Percentiles rank a stretch among this genome's conserved stretches.
Conservation (phyloP, 92 coral and sea anemone species). For the Desmophyllum pertusum region DNA sequence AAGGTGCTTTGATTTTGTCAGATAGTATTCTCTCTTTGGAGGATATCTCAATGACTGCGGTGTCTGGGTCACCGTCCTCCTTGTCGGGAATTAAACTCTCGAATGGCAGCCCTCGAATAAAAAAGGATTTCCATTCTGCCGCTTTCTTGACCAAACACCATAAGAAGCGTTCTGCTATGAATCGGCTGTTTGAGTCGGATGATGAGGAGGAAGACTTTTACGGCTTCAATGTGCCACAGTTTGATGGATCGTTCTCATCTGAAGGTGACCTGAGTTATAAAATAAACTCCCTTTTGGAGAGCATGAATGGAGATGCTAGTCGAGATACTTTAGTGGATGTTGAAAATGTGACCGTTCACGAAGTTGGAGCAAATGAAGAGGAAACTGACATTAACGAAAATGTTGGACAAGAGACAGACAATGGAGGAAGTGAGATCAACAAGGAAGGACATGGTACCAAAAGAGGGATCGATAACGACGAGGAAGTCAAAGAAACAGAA, state of each 20-base stretch:
- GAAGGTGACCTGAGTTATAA: slow-evolving; percentile 56
- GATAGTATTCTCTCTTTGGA: slow-evolving; percentile 10
- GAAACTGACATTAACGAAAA: background rate
- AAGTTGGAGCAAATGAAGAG: background rate
- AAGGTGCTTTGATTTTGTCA: background rate
- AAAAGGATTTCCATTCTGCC: slow-evolving; percentile 11
- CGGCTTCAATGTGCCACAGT: slow-evolving; percentile 67
- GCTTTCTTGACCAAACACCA: background rate
- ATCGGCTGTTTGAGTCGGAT: slow-evolving; percentile 64
- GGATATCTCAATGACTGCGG: slow-evolving; percentile 5
- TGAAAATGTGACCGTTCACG: background rate
- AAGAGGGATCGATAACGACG: background rate
- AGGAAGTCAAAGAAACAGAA: background rate
- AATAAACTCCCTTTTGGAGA: slow-evolving; percentile 58
- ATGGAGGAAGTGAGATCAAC: background rate
- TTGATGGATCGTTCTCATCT: slow-evolving; percentile 53
- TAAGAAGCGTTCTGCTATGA: background rate
- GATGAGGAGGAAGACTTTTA: slow-evolving; percentile 64
- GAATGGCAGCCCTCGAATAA: slow-evolving; percentile 2
- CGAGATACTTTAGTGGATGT: slow-evolving; percentile 1
- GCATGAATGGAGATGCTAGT: slow-evolving; percentile 36
- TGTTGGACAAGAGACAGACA: background rate
- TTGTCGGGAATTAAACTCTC: slow-evolving; percentile 12
- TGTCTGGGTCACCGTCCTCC: slow-evolving; percentile 25
- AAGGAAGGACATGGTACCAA: background rate